A percentile compares a stretch with the other conserved stretches of the same genome.
Conservation (phyloP, 2,888 invertebrate genomes). For the Callinectes sapidus region DNA sequence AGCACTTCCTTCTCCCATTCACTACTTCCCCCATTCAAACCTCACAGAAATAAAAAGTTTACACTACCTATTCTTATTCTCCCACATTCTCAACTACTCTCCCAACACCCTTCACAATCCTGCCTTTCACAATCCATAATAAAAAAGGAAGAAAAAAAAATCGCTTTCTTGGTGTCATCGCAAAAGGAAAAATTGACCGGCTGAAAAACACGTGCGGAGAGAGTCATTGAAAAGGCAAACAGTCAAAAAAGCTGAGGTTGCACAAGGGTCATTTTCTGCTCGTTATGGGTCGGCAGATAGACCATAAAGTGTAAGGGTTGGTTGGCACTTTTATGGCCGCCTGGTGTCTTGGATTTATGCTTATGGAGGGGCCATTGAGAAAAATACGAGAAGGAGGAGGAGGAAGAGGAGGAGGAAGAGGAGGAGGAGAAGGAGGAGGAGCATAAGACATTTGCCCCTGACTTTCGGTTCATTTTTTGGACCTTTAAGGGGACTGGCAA, state of each 20-base stretch:
- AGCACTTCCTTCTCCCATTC: not conserved
- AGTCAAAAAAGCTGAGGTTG: slow-evolving; percentile 32
- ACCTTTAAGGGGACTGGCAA: no score
- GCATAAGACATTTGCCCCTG: no score
- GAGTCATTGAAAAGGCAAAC: not conserved
- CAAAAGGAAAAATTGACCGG: not conserved
- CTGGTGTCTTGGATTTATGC: not conserved
- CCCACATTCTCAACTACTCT: no score
- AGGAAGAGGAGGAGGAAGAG: not conserved
- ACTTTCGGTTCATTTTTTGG: no score
- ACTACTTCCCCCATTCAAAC: no score
- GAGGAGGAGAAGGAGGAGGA: not conserved
- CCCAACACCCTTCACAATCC: no score
- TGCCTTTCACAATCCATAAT: no score
- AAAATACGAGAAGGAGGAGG: not conserved
- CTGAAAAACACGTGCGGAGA: not conserved
- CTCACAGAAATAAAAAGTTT: no score
- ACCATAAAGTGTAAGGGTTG: slow-evolving; percentile 48
- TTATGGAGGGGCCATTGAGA: not conserved
- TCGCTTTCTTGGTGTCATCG: not conserved
- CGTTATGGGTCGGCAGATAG: slow-evolving; percentile 29
- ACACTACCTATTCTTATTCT: no score
- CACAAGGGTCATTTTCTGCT: slow-evolving; percentile 32
- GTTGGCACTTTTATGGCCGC: slow-evolving; percentile 46
- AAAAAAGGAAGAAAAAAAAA: not conserved